These are phyloP conservation scores for Patagioenas fasciata DNA, from an alignment of 2,113 vertebrate species.

Conservation along the genomic window DNA sequence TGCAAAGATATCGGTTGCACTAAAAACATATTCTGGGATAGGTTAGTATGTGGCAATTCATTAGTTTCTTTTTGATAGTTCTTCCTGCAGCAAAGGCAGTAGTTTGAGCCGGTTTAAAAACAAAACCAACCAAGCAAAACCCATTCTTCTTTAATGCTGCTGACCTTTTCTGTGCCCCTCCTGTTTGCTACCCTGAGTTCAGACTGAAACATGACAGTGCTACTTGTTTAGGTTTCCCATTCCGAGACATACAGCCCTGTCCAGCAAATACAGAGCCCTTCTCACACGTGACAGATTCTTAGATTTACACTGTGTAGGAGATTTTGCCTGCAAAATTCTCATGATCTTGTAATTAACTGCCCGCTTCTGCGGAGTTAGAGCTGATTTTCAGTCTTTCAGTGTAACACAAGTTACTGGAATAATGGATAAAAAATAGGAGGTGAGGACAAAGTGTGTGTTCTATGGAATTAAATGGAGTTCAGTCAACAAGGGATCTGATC, in stretches of 20 bases:
- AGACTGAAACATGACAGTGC: neutral
- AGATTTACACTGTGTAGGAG: neutral
- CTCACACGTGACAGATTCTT: neutral
- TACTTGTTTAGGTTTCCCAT: neutral
- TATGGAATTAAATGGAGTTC: neutral
- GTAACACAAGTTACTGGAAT: neutral
- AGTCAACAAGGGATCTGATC: neutral
- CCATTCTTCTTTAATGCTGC: neutral
- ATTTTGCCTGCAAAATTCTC: neutral
- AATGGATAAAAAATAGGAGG: neutral
- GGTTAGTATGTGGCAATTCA: neutral
- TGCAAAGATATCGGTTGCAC: neutral
- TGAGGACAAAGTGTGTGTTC: neutral
- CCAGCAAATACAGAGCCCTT: neutral
- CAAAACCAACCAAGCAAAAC: neutral
- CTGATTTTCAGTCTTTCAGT: neutral
- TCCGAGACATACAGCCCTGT: neutral
- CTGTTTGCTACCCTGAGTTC: neutral
- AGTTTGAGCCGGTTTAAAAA: neutral
- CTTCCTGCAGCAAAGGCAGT: neutral
- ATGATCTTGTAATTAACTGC: neutral
- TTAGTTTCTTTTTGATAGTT: neutral
- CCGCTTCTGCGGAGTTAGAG: neutral
- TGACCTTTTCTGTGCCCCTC: neutral
- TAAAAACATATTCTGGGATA: neutral